Evolutionary conservation across 2,888 invertebrate genomes (phyloP), one percentile per base, ranked within the genome.

Genomic region (Apamea monoglypha): DNA sequence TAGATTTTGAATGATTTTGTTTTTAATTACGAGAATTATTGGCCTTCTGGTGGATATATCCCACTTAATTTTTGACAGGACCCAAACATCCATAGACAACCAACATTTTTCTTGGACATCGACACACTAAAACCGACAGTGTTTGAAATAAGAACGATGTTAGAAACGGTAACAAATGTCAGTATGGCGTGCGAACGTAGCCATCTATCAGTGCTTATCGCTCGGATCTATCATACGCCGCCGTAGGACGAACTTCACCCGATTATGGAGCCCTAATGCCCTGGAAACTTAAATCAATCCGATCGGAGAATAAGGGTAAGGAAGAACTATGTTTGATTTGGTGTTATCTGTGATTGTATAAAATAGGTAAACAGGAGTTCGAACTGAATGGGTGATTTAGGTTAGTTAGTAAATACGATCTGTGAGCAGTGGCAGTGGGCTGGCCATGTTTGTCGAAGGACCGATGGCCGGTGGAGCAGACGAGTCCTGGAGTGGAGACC

Each of bases 161-260:
- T 80, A 88, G 84, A 82, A 88, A 87, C 78, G 83, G 74, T 83
- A 85, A 89, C 86, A 92, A 93, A 93, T 92, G 90, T 88, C 84
- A 85, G 87, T 83, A 92, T 92, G 83, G 92, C 93, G 92, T 92
- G 91, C 81, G 72, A 71, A 73, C 63, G 66, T 69, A 64, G 66
- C 82, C 85, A 90, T 91, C 90, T 89, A 90, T 91, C 90, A 90
- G 82, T 69, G 69, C 59, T 80, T 88, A 85, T 89, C 88, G 68
- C 29, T 53, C 66, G 36, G 81, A 85, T 85, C 85, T 91, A 92
- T 92, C 90, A 91, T 85, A 87, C 84, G 77, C 86, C 78, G 74
- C 76, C 70, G 40, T 87, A 76, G 84, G 85, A 83, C 87, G 78
- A 91, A 91, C 85, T 91, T 91, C 75, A 84, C 75, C 83, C 84